phyloP scores from a whole-genome alignment of 2,113 vertebrate species.

The Ciconia boyciana region DNA sequence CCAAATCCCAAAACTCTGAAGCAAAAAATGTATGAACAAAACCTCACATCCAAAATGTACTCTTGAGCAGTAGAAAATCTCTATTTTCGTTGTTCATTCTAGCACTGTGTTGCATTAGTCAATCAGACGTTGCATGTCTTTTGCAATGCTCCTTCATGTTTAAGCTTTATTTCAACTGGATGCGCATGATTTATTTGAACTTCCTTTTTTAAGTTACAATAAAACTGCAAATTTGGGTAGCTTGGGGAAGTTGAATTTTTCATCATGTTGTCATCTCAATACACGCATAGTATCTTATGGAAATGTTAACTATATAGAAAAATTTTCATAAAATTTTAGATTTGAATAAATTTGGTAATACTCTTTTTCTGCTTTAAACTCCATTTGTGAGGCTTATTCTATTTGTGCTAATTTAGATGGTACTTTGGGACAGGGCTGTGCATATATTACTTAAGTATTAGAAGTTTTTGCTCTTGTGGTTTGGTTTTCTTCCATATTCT shows the following conservation, averaged over 20 bases:
- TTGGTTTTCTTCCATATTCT: not conserved
- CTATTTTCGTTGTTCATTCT: not conserved
- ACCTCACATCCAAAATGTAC: not conserved
- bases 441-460: not conserved
- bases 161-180: not conserved
- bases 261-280: not conserved
- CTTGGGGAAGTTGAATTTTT: not conserved
- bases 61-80: not conserved
- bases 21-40: not conserved
- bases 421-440: not conserved
- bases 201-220: not conserved
- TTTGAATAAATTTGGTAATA: not conserved
- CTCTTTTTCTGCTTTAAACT: not conserved
- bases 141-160: not conserved
- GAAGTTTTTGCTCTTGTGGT: not conserved
- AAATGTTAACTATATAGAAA: not conserved
- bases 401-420: not conserved
- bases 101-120: not conserved
- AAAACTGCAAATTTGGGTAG: not conserved
- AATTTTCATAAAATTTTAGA: not conserved
- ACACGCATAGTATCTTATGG: not conserved
- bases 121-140: not conserved
- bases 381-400: not conserved
- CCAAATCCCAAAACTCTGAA: not conserved
- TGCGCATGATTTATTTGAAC: not conserved